phyloP scores from a whole-genome alignment of 2,113 vertebrate genomes.

The Cygnus atratus region DNA sequence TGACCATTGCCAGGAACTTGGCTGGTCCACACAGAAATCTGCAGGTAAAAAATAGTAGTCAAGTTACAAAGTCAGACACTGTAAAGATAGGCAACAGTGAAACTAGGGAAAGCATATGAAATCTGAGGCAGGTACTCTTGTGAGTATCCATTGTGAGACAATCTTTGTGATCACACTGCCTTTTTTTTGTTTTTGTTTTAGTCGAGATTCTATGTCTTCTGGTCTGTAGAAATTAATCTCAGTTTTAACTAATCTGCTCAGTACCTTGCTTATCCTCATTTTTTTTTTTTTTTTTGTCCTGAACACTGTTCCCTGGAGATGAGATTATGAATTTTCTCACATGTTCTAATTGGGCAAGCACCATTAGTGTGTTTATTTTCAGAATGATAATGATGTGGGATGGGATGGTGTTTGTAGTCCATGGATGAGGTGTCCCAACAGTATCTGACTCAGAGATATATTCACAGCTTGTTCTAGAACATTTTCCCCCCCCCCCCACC shows the following conservation, averaged over 20 bases:
- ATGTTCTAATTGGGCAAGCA: background rate
- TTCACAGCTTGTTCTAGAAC: background rate
- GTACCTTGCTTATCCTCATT: background rate
- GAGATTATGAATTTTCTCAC: background rate
- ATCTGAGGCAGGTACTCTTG: background rate
- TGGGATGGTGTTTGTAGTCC: background rate
- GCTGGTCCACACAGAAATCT: background rate
- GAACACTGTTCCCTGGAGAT: background rate
- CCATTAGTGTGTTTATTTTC: background rate
- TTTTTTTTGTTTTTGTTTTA: background rate
- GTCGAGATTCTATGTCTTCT: background rate
- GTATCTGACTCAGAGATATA: background rate
- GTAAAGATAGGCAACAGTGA: background rate
- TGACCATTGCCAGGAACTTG: background rate
- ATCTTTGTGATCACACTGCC: background rate
- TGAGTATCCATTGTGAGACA: background rate
- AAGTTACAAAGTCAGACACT: background rate
- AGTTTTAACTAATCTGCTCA: background rate
- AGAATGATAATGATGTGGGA: background rate
- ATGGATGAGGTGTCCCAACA: background rate
- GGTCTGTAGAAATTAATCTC: background rate
- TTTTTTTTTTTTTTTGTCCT: background rate
- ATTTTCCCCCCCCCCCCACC: background rate
- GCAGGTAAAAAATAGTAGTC: background rate
- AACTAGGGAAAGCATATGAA: background rate